Conservation (phyloP, 2,113 vertebrate species). For the Rhodinocichla rosea region DNA sequence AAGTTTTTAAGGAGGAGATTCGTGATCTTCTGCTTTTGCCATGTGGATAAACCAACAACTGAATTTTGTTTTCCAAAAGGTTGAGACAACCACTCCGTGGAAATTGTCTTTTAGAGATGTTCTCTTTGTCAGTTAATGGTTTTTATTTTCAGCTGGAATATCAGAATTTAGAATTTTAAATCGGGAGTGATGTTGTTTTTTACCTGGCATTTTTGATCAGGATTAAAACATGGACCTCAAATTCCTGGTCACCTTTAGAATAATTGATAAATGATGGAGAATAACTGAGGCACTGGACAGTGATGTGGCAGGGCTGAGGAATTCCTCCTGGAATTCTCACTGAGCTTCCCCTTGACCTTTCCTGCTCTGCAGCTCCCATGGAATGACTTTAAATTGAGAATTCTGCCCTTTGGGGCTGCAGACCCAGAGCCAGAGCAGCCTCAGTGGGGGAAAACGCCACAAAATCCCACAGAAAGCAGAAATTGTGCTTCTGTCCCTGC, state of each 20-base stretch:
- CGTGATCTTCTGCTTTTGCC: not conserved
- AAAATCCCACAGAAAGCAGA: fast-evolving
- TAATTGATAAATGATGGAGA: not conserved
- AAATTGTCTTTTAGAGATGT: not conserved
- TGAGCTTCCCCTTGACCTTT: not conserved
- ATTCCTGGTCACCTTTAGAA: not conserved
- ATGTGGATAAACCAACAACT: not conserved
- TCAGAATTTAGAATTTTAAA: not conserved
- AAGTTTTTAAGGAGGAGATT: not conserved
- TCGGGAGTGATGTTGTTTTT: not conserved
- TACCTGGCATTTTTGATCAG: not conserved
- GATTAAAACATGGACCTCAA: not conserved
- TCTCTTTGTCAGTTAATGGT: not conserved
- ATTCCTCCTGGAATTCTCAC: not conserved
- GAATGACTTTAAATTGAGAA: not conserved
- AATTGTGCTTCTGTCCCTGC: fast-evolving
- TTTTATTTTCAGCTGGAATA: not conserved
- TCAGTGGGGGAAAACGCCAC: not conserved
- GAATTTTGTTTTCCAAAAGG: not conserved
- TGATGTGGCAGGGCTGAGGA: not conserved
- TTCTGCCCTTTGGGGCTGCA: not conserved
- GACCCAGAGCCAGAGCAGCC: not conserved
- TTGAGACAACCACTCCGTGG: not conserved
- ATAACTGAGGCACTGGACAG: not conserved
- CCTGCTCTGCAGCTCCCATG: not conserved